A percentile compares a stretch with the other conserved stretches of the same genome.
Evolutionary conservation across 2,113 vertebrate genomes (phyloP).

Genomic region (Pongo abelii): DNA sequence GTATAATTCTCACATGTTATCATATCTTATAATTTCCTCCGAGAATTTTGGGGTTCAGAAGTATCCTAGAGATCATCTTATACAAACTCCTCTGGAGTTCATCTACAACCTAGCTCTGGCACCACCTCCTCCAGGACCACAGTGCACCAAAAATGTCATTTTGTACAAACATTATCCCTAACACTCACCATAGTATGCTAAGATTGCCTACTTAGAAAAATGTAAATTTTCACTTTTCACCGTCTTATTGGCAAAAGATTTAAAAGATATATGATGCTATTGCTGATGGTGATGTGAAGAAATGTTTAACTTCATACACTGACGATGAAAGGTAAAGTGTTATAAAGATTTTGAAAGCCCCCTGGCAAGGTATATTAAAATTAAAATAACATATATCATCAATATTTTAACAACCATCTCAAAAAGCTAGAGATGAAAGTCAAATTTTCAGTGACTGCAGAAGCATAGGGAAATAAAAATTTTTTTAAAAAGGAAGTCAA

Average conservation of each 20-base stretch:
- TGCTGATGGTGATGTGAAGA: neutral
- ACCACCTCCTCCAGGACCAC: neutral
- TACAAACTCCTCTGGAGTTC: neutral
- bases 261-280: neutral
- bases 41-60: neutral
- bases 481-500: neutral
- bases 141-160: neutral
- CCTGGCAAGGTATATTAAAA: neutral
- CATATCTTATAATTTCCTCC: neutral
- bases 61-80: neutral
- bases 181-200: neutral
- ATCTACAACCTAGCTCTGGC: neutral
- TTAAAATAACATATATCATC: neutral
- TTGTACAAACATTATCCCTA: neutral
- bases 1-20: slow-evolving; percentile 6
- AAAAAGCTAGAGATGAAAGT: neutral
- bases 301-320: slow-evolving; percentile 18
- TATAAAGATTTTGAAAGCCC: slow-evolving; percentile 27
- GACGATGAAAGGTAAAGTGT: neutral
- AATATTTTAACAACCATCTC: slow-evolving; percentile 18
- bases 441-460: neutral
- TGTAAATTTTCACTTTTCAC: neutral
- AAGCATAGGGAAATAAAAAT: no score
- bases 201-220: neutral
- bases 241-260: neutral